A percentile compares a stretch with the other conserved stretches of the same genome.
Conservation (phyloP, 1,140 invertebrate species). For the Panonychus citri region DNA sequence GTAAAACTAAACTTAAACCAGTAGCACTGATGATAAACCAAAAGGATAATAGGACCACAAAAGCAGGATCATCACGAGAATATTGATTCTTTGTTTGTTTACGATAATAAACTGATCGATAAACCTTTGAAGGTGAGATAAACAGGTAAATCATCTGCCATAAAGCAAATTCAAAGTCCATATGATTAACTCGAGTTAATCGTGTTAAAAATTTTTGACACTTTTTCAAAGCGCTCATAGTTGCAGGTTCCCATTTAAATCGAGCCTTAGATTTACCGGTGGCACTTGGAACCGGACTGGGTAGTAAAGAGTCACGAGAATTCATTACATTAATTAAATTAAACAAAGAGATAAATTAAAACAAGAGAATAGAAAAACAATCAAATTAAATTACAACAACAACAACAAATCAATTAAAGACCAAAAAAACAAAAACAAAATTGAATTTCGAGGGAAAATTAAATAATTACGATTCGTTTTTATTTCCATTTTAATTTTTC, state of each 20-base stretch:
- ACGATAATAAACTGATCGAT: constrained; percentile 90
- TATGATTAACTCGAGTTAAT: constrained; percentile 33
- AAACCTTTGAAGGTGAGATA: constrained; percentile 85
- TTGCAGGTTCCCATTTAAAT: neutral
- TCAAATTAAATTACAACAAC: too few relatives aligned
- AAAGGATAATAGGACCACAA: constrained; percentile 68
- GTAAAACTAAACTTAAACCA: constrained; percentile 59
- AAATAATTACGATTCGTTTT: too few relatives aligned
- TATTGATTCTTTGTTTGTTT: constrained; percentile 98
- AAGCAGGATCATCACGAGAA: constrained; percentile 95
- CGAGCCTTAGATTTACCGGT: neutral
- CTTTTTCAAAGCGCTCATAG: constrained; percentile 7
- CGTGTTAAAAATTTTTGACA: constrained; percentile 3
- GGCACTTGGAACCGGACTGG: neutral
- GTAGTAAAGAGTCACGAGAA: neutral
- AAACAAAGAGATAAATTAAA: too few relatives aligned
- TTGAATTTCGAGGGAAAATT: too few relatives aligned
- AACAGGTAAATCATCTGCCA: constrained; percentile 99
- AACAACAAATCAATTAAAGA: too few relatives aligned
- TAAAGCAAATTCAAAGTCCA: constrained; percentile 97
- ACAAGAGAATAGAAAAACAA: too few relatives aligned
- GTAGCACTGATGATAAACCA: constrained; percentile 58
- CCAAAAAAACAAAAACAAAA: too few relatives aligned
- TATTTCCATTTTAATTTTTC: too few relatives aligned
- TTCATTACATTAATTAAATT: too few relatives aligned